These are phyloP conservation scores for Ictalurus punctatus DNA, from an alignment of 2,113 vertebrate genomes.

Conservation along the genomic window DNA sequence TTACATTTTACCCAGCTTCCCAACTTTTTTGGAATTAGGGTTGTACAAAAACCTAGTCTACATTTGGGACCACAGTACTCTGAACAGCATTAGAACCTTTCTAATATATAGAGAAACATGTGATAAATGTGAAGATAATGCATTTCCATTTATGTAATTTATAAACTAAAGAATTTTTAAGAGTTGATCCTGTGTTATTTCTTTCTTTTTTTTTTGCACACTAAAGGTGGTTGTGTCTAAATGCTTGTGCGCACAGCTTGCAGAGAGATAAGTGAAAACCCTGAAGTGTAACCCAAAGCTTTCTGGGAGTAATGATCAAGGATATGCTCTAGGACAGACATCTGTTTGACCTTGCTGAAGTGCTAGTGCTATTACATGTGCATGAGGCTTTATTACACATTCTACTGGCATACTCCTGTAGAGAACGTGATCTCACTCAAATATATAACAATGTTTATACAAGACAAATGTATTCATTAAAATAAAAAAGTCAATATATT, in stretches of 20 bases:
- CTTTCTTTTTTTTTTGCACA: neutral
- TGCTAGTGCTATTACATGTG: conserved; percentile 55
- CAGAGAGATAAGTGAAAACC: conserved; percentile 39
- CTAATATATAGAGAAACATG: neutral
- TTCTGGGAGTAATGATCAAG: conserved; percentile 50
- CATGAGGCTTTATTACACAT: conserved; percentile 23
- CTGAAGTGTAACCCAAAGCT: conserved; percentile 23
- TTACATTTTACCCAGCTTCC: too few relatives aligned
- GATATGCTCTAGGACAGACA: conserved; percentile 62
- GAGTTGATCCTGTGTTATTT: neutral
- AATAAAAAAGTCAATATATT: neutral
- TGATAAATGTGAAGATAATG: neutral
- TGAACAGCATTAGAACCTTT: neutral
- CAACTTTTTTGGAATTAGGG: too few relatives aligned
- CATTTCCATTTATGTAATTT: neutral
- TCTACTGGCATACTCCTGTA: neutral
- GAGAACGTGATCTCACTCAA: neutral
- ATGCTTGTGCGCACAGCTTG: neutral
- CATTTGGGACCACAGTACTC: neutral
- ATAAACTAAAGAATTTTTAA: neutral
- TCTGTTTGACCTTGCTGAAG: conserved; percentile 66
- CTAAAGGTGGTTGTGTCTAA: conserved; percentile 4
- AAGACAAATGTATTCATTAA: conserved; percentile 20
- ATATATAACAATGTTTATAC: neutral
- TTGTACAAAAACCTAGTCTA: neutral